A percentile compares a stretch with the other conserved stretches of the same genome.
These are phyloP conservation scores for Balaenoptera acutorostrata DNA, from an alignment of 2,113 vertebrate species.

Conservation along the genomic window DNA sequence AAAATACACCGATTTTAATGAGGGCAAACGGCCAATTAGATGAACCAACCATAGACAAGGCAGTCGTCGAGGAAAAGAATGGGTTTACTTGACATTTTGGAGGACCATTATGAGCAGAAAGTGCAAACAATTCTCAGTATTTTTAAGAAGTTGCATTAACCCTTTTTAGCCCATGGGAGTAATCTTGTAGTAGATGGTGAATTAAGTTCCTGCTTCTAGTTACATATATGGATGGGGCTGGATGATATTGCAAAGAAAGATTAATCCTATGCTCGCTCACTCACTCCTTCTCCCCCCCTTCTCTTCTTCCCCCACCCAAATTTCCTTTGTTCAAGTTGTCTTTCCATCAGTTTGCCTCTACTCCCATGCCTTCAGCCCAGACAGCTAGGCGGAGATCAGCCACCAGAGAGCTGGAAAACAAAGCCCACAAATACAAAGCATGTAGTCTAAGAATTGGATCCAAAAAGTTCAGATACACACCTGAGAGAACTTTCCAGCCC, in stretches of 20 bases:
- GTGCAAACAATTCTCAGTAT: background rate
- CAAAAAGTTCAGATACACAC: background rate
- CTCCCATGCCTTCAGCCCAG: background rate
- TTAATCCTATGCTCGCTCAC: background rate
- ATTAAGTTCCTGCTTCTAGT: background rate
- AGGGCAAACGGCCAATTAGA: background rate
- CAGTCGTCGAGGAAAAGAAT: background rate
- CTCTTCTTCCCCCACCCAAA: background rate
- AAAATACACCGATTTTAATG: background rate
- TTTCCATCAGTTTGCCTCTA: background rate
- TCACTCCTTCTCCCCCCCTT: background rate
- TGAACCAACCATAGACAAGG: background rate
- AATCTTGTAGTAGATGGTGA: background rate
- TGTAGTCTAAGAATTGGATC: background rate
- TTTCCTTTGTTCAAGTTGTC: background rate
- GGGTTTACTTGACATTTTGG: background rate
- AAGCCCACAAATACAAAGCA: background rate
- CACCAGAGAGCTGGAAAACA: background rate
- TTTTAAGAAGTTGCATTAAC: background rate
- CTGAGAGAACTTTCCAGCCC: background rate
- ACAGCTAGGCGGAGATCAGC: background rate
- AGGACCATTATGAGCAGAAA: background rate
- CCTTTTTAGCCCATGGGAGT: background rate
- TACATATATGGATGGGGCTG: background rate
- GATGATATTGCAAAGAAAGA: background rate